Evolutionary conservation across 2,797 vertebrate genomes (phyloP).

Genomic region (Parauchenoglanis punctatus): DNA sequence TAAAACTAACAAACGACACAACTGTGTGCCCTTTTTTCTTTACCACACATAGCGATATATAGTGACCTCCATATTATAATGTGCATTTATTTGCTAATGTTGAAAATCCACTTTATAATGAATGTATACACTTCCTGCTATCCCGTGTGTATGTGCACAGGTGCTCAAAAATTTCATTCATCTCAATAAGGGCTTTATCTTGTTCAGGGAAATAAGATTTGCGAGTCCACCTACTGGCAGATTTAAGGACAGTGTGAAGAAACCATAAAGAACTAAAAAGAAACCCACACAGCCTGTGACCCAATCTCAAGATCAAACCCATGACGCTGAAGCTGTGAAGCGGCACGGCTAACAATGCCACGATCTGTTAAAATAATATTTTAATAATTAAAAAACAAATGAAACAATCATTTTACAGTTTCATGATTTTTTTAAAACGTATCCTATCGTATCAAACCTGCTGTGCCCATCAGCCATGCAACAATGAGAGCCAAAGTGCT

Average conservation of each 20-base stretch:
- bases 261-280: neutral
- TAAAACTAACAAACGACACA: neutral
- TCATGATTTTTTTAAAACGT: neutral
- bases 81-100: neutral
- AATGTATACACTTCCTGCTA: neutral
- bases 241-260: neutral
- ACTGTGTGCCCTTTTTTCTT: neutral
- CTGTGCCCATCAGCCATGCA: neutral
- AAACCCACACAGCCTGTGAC: neutral
- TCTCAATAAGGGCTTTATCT: neutral
- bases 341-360: neutral
- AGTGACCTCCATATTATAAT: neutral
- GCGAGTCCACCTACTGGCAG: neutral
- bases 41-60: neutral
- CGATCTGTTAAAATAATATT: neutral
- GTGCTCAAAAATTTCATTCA: neutral
- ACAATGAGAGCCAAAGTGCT: neutral
- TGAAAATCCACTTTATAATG: neutral
- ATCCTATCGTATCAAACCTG: neutral
- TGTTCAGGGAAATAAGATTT: neutral
- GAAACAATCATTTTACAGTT: neutral
- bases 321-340: neutral
- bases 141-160: neutral
- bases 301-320: neutral
- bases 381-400: neutral